Percentiles rank a stretch among this genome's conserved stretches.
These are phyloP conservation scores for Sycobia sp. DNA, from an alignment of 1,140 invertebrate species.

Conservation along the genomic window DNA sequence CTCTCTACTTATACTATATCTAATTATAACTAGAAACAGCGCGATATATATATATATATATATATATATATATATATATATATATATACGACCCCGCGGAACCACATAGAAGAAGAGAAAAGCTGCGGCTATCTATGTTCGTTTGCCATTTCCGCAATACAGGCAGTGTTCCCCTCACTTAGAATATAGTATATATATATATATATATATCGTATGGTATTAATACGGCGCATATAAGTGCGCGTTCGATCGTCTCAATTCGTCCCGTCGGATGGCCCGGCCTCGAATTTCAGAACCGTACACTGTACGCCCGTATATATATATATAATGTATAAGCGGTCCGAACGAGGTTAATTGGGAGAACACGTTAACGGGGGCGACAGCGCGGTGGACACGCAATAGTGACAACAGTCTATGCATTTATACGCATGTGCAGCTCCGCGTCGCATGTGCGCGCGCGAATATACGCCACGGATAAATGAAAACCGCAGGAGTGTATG, in stretches of 20 bases:
- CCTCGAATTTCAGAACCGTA: conserved; percentile 39
- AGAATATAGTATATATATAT: not conserved
- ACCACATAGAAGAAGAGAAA: too few relatives aligned
- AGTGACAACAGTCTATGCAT: not conserved
- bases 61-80: too few relatives aligned
- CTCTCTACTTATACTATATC: too few relatives aligned
- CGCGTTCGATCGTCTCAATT: not conserved
- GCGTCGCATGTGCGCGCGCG: not conserved
- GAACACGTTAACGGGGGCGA: conserved; percentile 37
- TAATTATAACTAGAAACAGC: too few relatives aligned
- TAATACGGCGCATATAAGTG: too few relatives aligned
- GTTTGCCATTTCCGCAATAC: too few relatives aligned
- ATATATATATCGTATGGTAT: not conserved
- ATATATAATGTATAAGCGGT: conserved; percentile 28
- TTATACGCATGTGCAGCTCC: too few relatives aligned
- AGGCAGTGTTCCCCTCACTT: not conserved
- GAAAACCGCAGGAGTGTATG: not conserved
- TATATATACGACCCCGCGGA: too few relatives aligned
- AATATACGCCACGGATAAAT: not conserved
- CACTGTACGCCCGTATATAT: too few relatives aligned
- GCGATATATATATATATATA: too few relatives aligned
- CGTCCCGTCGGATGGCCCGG: not conserved
- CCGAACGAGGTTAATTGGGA: conserved; percentile 46
- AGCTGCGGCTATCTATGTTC: too few relatives aligned
- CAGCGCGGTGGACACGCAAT: conserved; percentile 35